phyloP scores from a whole-genome alignment of 2,113 vertebrate genomes.

The Pampusana beccarii region DNA sequence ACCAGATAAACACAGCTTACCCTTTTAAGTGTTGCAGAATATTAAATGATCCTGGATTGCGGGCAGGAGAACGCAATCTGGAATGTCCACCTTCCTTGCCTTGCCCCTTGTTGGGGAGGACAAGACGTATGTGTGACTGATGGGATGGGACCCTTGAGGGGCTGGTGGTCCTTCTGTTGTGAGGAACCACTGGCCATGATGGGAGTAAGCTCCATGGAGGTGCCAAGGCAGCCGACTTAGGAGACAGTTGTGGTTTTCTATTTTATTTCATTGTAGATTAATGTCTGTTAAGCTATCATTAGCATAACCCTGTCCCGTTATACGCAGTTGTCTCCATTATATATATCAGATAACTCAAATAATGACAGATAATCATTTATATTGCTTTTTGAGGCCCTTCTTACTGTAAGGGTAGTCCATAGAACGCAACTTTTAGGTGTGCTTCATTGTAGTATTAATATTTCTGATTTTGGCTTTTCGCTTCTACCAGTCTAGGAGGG shows the following conservation, averaged over 20 bases:
- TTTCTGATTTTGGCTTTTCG: not conserved
- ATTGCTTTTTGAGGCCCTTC: not conserved
- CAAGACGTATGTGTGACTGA: not conserved
- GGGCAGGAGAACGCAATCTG: not conserved
- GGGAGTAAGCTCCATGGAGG: fast-evolving
- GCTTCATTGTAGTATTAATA: not conserved
- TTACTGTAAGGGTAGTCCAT: not conserved
- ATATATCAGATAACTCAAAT: not conserved
- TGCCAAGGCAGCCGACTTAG: not conserved
- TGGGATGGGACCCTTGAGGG: not conserved
- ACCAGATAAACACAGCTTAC: not conserved
- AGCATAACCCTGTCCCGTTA: not conserved
- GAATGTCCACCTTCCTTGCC: not conserved
- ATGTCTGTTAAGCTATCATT: not conserved
- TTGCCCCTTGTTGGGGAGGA: not conserved
- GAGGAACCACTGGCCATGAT: too few relatives aligned
- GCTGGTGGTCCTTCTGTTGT: not conserved
- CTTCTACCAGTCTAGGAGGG: not conserved
- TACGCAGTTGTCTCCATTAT: not conserved
- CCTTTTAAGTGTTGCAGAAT: not conserved
- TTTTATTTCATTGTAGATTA: not conserved
- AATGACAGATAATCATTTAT: not conserved
- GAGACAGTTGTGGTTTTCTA: not conserved
- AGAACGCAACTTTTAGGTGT: not conserved
- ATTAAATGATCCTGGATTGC: not conserved